Conservation (phyloP, 1,140 invertebrate genomes). For the Pissodes strobi region DNA sequence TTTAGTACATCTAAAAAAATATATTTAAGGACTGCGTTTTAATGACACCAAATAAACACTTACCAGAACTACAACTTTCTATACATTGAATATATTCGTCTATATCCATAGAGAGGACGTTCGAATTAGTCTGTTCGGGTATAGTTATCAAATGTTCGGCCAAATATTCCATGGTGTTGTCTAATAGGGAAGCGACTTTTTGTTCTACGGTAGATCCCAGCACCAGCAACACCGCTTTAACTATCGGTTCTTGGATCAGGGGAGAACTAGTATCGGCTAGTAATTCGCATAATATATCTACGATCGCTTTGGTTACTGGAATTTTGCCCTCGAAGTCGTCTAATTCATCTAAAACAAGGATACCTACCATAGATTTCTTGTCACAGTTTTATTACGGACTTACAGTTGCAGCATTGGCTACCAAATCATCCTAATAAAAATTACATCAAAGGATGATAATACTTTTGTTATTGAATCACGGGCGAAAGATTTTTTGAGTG, state of each 20-base stretch:
- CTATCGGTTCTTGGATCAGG: constrained; percentile 48
- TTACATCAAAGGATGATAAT: too few species aligned
- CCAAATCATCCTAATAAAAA: too few species aligned
- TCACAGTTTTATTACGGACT: too few species aligned
- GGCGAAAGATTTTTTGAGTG: too few species aligned
- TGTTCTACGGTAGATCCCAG: constrained; percentile 46
- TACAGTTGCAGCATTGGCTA: too few species aligned
- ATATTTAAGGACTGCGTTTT: not conserved
- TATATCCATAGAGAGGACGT: constrained; percentile 40
- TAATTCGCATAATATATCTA: constrained; percentile 51
- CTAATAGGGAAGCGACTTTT: constrained; percentile 28
- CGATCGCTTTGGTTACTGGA: constrained; percentile 47
- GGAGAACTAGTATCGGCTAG: constrained; percentile 46
- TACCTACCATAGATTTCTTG: too few species aligned
- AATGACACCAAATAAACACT: too few species aligned
- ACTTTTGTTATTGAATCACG: too few species aligned
- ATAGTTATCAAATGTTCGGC: constrained; percentile 39
- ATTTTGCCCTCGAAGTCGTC: constrained; percentile 52
- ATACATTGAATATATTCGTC: constrained; percentile 42
- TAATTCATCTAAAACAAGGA: constrained; percentile 53
- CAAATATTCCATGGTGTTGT: constrained; percentile 38
- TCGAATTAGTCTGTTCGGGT: constrained; percentile 35
- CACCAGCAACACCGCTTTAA: constrained; percentile 48
- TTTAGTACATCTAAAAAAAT: constrained; percentile 39
- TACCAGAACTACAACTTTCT: constrained; percentile 39